Conservation (phyloP, 2,888 invertebrate species). For the Dascillus cervinus region DNA sequence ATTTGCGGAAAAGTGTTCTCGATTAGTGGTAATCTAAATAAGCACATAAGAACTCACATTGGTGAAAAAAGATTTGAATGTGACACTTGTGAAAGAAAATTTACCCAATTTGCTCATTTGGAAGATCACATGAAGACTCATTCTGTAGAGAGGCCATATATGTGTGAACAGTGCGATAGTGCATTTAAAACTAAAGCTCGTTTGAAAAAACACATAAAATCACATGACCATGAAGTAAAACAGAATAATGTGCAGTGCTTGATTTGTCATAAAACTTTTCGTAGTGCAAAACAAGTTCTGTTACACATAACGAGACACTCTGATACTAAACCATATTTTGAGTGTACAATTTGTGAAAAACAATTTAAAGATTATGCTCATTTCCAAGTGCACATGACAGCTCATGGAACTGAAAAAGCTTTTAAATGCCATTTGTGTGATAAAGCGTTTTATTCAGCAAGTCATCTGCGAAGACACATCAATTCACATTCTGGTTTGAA, state of each 20-base stretch:
- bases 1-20: constrained; percentile 34
- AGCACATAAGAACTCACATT: constrained; percentile 35
- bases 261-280: constrained; percentile 28
- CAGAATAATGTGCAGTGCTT: constrained; percentile 28
- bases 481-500: constrained; percentile 34
- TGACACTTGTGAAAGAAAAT: constrained; percentile 31
- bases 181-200: constrained; percentile 34
- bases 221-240: constrained; percentile 22
- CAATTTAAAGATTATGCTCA: constrained; percentile 26
- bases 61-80: constrained; percentile 30
- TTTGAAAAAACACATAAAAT: constrained; percentile 31
- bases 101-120: constrained; percentile 35
- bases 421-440: constrained; percentile 32
- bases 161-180: constrained; percentile 33
- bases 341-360: constrained; percentile 31
- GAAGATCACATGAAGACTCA: constrained; percentile 36
- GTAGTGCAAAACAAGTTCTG: constrained; percentile 27
- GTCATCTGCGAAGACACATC: constrained; percentile 32
- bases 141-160: constrained; percentile 31
- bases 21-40: constrained; percentile 36
- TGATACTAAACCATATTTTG: constrained; percentile 25
- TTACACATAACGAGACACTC: constrained; percentile 29
- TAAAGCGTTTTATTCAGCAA: constrained; percentile 29
- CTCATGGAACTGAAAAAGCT: constrained; percentile 20
- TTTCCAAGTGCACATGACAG: constrained; percentile 27